phyloP scores from a whole-genome alignment of 1,140 invertebrate species.

The Polypedilum pembai region DNA sequence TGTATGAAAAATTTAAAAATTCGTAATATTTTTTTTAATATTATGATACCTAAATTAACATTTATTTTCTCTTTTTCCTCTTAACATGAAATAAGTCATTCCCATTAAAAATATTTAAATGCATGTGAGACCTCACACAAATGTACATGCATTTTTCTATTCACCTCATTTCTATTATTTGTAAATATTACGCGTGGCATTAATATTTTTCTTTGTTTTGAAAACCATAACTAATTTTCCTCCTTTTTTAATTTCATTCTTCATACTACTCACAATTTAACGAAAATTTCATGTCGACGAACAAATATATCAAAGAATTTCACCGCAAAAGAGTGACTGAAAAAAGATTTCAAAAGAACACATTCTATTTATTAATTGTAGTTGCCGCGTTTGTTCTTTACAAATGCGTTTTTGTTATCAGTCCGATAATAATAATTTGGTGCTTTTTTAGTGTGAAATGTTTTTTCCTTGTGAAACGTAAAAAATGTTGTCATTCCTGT shows the following conservation, averaged over 20 bases:
- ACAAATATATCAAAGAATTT: neutral
- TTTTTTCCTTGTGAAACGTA: neutral
- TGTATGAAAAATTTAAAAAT: too few relatives aligned
- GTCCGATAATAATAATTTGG: neutral
- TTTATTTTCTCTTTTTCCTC: too few relatives aligned
- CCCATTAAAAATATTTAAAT: too few relatives aligned
- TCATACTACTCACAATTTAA: neutral
- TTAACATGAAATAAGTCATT: too few relatives aligned
- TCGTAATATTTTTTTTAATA: too few relatives aligned
- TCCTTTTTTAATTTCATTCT: neutral
- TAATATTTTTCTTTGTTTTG: neutral
- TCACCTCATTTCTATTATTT: neutral
- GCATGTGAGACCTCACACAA: neutral
- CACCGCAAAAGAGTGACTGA: constrained; percentile 6
- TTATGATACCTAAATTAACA: too few relatives aligned
- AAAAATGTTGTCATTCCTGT: neutral
- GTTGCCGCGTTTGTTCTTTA: neutral
- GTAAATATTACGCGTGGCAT: constrained; percentile 11
- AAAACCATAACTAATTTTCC: neutral
- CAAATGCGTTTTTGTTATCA: constrained; percentile 8
- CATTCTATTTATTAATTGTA: neutral
- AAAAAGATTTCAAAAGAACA: neutral
- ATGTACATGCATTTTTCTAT: neutral
- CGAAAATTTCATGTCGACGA: neutral
- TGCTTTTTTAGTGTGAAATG: neutral